Conservation (phyloP, 1,140 invertebrate species). For the Ceratina australensis region DNA sequence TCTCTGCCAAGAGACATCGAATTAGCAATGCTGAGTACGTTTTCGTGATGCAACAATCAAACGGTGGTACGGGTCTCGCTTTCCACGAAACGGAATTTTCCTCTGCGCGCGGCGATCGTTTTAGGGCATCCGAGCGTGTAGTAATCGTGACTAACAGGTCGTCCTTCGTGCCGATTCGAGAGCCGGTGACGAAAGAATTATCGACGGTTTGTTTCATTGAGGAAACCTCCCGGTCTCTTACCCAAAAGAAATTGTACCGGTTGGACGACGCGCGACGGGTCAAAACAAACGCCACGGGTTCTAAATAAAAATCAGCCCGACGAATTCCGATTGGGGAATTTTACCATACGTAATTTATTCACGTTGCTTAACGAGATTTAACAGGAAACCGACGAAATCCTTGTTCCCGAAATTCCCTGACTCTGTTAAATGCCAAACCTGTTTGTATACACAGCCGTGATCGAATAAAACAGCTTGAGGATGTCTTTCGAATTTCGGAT, state of each 20-base stretch:
- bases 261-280: too few relatives aligned
- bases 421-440: neutral
- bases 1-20: conserved; percentile 5
- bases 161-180: conserved; percentile 22
- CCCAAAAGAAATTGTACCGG: too few relatives aligned
- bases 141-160: neutral
- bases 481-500: neutral
- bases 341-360: conserved; percentile 24
- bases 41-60: conserved; percentile 20
- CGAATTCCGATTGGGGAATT: neutral
- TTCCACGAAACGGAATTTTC: conserved; percentile 21
- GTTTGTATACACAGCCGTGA: neutral
- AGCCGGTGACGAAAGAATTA: conserved; percentile 6
- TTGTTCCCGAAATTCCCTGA: neutral
- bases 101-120: conserved; percentile 10
- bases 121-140: conserved; percentile 4
- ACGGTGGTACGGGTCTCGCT: neutral
- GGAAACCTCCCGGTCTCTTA: neutral
- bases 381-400: neutral
- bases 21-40: conserved; percentile 14
- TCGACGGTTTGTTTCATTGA: neutral
- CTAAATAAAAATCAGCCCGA: too few relatives aligned
- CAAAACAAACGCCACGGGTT: too few relatives aligned
- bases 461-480: neutral
- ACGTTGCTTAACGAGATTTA: neutral